phyloP scores from a whole-genome alignment of 2,797 vertebrate genomes.

The Sparus aurata region DNA sequence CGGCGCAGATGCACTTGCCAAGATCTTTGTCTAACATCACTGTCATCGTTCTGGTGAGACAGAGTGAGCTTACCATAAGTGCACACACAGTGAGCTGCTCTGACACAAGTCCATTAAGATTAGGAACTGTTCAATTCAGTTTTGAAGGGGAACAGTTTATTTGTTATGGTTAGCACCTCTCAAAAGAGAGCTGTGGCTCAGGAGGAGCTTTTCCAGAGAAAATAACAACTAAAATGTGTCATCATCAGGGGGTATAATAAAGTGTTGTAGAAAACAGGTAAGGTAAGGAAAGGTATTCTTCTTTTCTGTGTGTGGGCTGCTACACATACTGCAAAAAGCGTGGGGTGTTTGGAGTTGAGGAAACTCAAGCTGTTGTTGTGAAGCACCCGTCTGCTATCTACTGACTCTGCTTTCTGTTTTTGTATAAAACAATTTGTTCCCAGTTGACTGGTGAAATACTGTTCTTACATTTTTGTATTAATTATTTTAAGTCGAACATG shows the following conservation, averaged over 20 bases:
- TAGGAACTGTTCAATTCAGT: not conserved
- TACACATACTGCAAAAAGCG: too few species aligned
- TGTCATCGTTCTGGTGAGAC: conserved; percentile 66
- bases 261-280: not conserved
- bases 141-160: not conserved
- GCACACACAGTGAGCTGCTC: not conserved
- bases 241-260: not conserved
- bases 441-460: too few species aligned
- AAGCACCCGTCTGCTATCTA: too few species aligned
- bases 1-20: conserved; percentile 92
- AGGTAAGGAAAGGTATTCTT: too few species aligned
- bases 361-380: too few species aligned
- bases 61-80: not conserved
- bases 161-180: not conserved
- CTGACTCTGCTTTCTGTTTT: too few species aligned
- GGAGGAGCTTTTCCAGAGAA: not conserved
- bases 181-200: not conserved
- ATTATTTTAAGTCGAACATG: too few species aligned
- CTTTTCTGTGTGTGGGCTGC: too few species aligned
- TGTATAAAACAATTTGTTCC: too few species aligned
- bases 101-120: not conserved
- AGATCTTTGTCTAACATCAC: conserved; percentile 91
- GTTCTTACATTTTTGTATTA: too few species aligned
- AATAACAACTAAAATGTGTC: not conserved
- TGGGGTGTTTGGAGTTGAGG: too few species aligned